Base-by-base conservation (phyloP, 2,888 invertebrate species). In the Chymomyza procnemis region DNA sequence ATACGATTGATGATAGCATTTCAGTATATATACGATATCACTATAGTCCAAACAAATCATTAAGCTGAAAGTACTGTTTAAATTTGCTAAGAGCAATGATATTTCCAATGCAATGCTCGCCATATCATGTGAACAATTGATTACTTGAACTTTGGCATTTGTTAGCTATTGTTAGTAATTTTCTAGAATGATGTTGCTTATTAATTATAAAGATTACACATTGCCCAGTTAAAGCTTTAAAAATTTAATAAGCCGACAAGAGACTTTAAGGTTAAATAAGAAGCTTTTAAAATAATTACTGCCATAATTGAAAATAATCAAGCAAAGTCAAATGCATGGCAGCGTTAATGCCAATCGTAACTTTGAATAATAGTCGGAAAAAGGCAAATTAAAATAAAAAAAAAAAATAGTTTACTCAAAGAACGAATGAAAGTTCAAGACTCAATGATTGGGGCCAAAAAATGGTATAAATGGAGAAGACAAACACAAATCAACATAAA, bases 351-450 rank as follows among this genome's bases (percentile, higher is more conserved):
- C 34, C 12, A 58, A 19, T 54, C 56, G 61, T 67, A 26, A 68
- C 52, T 76, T 76, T 76, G 70, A 69, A 73, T 75, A 73, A 18
- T 50, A 50, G 66, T 71, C 68, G 71, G 72, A 75, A 79, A 81
- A 84, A 81, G 84, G 82, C 80, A 84, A 81, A 81, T 84, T 79
- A 76, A 66, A 76, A 71, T 75, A 57, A 57, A 4, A 76, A 66
- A 76, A 71, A 77, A 57, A 57, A 4, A 19, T 41, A 52, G n/a
- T n/a, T n/a, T n/a, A 52, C 12, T 58, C 67, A 72, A 69, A 66
- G 22, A 75, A 55, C 74, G 82, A 81, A 81, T 84, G 85, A 81
- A 81, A 81, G 81, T 81, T 79, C 74, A 81, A 79, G 73, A 78
- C 74, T 66, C 63, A 69, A 74, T 73, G 74, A 85, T 81, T 82